Evolutionary conservation across 2,797 vertebrate species (phyloP).

Genomic region (Jordanella pulchra): DNA sequence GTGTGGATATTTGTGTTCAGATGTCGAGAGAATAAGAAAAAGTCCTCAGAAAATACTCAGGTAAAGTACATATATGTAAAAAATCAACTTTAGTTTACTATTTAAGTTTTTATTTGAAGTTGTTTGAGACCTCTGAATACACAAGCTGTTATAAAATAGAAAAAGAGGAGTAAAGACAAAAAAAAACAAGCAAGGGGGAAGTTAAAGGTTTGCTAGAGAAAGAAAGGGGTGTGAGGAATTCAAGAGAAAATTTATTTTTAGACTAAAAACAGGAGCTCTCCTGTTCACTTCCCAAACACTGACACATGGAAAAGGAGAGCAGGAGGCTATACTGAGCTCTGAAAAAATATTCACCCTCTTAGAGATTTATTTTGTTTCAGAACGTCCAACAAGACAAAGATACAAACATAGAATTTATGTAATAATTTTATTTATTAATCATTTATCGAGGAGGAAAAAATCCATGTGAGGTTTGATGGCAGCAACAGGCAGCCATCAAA

Average conservation of each 20-base stretch:
- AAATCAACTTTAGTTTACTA: too few relatives aligned
- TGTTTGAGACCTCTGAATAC: too few relatives aligned
- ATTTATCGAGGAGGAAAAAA: not conserved
- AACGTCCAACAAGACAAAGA: not conserved
- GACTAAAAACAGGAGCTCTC: constrained; percentile 76
- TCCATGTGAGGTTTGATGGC: too few relatives aligned
- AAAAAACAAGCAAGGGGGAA: constrained; percentile 56
- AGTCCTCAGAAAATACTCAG: too few relatives aligned
- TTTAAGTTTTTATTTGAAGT: too few relatives aligned
- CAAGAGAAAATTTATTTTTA: constrained; percentile 79
- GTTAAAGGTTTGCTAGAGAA: constrained; percentile 52
- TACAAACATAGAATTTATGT: not conserved
- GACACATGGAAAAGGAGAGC: constrained; percentile 44
- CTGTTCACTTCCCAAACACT: constrained; percentile 77
- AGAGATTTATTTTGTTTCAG: not conserved
- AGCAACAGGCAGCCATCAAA: too few relatives aligned
- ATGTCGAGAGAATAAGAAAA: too few relatives aligned
- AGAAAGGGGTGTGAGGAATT: constrained; percentile 57
- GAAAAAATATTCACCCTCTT: not conserved
- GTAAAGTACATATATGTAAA: too few relatives aligned
- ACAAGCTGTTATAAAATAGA: constrained; percentile 67
- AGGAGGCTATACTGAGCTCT: constrained; percentile 1
- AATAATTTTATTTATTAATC: not conserved
- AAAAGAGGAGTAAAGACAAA: constrained; percentile 46
- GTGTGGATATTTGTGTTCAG: too few relatives aligned